Evolutionary conservation across 2,888 invertebrate species (phyloP), one percentile per base, ranked within the genome.

Genomic region (Papilio demoleus): DNA sequence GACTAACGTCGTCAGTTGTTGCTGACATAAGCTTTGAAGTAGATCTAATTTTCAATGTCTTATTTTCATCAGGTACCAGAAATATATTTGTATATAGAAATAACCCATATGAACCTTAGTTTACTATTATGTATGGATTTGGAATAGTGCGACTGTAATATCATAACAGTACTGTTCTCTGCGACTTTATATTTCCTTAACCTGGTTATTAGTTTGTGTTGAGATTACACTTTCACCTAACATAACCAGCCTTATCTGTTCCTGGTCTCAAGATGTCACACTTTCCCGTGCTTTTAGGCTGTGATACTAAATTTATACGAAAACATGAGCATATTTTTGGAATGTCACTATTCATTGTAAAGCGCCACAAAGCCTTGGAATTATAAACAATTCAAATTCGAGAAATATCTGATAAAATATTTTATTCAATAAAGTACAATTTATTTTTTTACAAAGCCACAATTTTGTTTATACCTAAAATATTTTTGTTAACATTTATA

Each of bases 121-220:
- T n/a, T n/a, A n/a, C n/a, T n/a, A n/a, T n/a, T n/a, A n/a, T n/a
- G n/a, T n/a, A n/a, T 31, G 3, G 31, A 31, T 31, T 31, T 31
- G 31, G 64, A 64, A n/a, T 34, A 27, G 42, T n/a, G n/a, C n/a
- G n/a, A n/a, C n/a, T n/a, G n/a, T 22, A 2, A 11, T 50, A 58
- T 56, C 40, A 22, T 68, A 67, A 58, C 67, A 47, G 64, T 59
- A 64, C 63, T 47, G 31, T n/a, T 59, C 67, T 40, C 19, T 40
- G 24, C 6, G 40, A 62, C 5, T n/a, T 62, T 9, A 4, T 11
- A 36, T 9, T 22, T 40, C 24, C 42, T 36, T 36, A 63, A 36
- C 63, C 64, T 50, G 19, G 12, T 40, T 53, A 64, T 4, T 38
- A 8, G 9, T 8, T 11, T 53, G 22, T 9, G 22, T 14, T 40